A percentile compares a stretch with the other conserved stretches of the same genome.
Evolutionary conservation across 2,797 vertebrate species (phyloP).

Genomic region (Pseudotriccus pelzelni): DNA sequence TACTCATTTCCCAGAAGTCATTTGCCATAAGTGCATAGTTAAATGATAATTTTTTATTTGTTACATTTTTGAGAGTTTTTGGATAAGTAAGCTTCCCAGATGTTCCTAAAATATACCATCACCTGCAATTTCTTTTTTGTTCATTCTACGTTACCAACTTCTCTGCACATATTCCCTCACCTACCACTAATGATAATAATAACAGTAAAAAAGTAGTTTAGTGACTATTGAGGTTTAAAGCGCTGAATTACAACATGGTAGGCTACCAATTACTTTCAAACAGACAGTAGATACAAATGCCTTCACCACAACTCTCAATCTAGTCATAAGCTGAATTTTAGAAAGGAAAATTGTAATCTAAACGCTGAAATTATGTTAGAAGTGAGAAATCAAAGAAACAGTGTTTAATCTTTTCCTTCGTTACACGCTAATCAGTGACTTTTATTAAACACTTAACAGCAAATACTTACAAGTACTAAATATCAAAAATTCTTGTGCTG

Average conservation of each 20-base stretch:
- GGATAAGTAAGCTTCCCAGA: background rate
- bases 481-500: background rate
- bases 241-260: background rate
- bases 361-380: slow-evolving; percentile 4
- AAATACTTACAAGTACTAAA: slow-evolving; percentile 11
- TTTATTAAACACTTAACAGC: background rate
- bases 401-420: slow-evolving; percentile 15
- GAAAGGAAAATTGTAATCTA: slow-evolving; percentile 15
- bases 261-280: background rate
- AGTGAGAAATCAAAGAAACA: background rate
- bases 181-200: background rate
- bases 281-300: background rate
- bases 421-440: background rate
- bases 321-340: slow-evolving; percentile 3
- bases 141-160: background rate
- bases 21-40: background rate
- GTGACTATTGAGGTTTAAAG: background rate
- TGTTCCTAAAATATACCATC: background rate
- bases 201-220: background rate
- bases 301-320: background rate
- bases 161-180: background rate
- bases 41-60: slow-evolving; percentile 23
- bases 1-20: slow-evolving; percentile 1
- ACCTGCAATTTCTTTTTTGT: background rate
- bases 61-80: slow-evolving; percentile 9